Base-by-base conservation (phyloP, 2,113 vertebrate species). In the Forbesichthys papilliferus region DNA sequence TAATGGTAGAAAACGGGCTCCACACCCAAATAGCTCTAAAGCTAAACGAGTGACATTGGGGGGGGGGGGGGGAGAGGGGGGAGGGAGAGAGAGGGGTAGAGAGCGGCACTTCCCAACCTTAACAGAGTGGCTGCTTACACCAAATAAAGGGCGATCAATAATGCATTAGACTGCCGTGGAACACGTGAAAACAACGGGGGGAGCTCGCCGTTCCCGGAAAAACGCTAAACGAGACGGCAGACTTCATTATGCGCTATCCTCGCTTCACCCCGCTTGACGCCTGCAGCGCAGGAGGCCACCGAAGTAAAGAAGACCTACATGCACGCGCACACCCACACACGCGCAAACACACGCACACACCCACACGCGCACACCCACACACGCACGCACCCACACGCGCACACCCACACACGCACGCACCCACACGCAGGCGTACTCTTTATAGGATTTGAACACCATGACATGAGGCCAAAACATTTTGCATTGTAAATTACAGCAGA, bases 71-170 rank as follows among this genome's bases (percentile, higher is more conserved):
- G 57, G n/a, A 36, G n/a, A n/a, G n/a, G n/a, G n/a, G n/a, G n/a
- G 46, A 56, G 18, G 20, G 42, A 48, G 59, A 56, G 33, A 36
- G n/a, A 20, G 48, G 59, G 54, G 48, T 18, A 54, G 11, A 48
- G 58, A 34, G 60, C 53, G 62, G 70, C 71, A 70, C 73, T 84
- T 51, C 65, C 42, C 33, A 82, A 9, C 12, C 76, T 77, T 81
- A 65, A 75, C 83, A 47, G 59, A 82, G 74, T 53, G 70, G 68
- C 72, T 75, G 81, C 86, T 89, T 89, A 89, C 85, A 83, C 79
- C 73, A 81, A 80, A 83, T 89, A 89, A 89, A 81, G 71, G 79
- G 78, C 77, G 82, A 92, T 92, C 88, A 92, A 93, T 92, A 93
- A 91, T 90, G 86, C 87, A 94, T 91, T 86, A 89, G 77, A 73